phyloP scores from a whole-genome alignment of 2,888 invertebrate genomes.

The Cotesia congregata region DNA sequence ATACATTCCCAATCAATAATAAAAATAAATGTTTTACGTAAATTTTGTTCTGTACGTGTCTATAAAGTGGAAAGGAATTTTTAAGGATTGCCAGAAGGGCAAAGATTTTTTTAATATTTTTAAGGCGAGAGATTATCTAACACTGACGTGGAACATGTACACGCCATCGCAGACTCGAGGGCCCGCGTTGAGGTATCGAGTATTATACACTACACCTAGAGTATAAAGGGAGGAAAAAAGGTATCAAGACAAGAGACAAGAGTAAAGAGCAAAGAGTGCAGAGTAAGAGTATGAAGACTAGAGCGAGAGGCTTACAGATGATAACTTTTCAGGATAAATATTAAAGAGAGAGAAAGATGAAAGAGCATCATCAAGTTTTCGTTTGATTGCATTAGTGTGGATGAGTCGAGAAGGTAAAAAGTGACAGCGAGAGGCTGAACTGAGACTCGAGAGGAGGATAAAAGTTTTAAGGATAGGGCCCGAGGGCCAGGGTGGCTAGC shows the following conservation, averaged over 20 bases:
- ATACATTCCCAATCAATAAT: background rate
- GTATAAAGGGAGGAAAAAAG: conserved; percentile 32
- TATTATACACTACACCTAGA: conserved; percentile 47
- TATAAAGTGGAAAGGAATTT: conserved; percentile 38
- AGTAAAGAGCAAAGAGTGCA: conserved; percentile 13
- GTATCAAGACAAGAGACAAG: conserved; percentile 7
- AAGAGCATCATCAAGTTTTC: conserved; percentile 29
- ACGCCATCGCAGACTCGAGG: conserved; percentile 6
- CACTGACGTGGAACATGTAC: conserved; percentile 49
- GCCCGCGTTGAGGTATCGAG: conserved; percentile 34
- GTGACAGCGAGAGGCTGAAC: conserved; percentile 24
- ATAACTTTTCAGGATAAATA: background rate
- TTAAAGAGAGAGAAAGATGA: conserved; percentile 26
- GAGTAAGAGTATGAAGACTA: conserved; percentile 17
- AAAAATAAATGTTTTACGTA: conserved; percentile 28
- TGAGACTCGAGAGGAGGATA: conserved; percentile 38
- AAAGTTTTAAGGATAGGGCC: conserved; percentile 39
- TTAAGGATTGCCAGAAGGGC: conserved; percentile 34
- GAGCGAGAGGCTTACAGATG: background rate
- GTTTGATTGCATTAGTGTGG: conserved; percentile 12
- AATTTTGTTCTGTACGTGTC: background rate
- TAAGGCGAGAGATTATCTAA: conserved; percentile 64
- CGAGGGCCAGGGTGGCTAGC: conserved; percentile 47
- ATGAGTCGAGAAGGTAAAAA: conserved; percentile 2
- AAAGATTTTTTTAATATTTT: conserved; percentile 56